phyloP scores from a whole-genome alignment of 1,140 invertebrate species.

The Drosophila parabipectinata region DNA sequence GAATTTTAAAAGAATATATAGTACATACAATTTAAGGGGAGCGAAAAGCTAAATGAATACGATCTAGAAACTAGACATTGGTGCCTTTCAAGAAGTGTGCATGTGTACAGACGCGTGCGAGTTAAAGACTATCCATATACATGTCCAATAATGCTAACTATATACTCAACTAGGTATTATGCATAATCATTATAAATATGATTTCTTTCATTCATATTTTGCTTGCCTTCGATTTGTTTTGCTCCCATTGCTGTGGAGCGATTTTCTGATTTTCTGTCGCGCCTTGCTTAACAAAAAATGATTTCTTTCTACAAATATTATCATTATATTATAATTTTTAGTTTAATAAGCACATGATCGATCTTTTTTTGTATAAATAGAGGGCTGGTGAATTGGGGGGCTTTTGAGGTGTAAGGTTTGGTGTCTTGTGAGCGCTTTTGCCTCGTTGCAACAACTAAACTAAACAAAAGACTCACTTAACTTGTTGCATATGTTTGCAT shows the following conservation, averaged over 20 bases:
- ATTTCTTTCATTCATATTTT: constrained; percentile 19
- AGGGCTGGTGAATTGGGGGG: constrained; percentile 31
- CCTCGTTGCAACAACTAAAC: constrained; percentile 57
- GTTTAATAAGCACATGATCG: constrained; percentile 32
- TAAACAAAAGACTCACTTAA: constrained; percentile 65
- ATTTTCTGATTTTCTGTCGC: constrained; percentile 34
- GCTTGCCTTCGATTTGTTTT: constrained; percentile 5
- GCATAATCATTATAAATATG: constrained; percentile 64
- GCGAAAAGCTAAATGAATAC: constrained; percentile 10
- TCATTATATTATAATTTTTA: constrained; percentile 14
- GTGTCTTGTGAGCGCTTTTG: constrained; percentile 23
- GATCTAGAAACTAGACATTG: constrained; percentile 8
- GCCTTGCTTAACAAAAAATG: constrained; percentile 65
- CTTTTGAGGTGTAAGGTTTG: constrained; percentile 14
- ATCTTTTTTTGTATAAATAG: constrained; percentile 37
- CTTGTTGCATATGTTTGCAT: constrained; percentile 37
- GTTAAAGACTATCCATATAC: constrained; percentile 61
- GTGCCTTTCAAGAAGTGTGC: constrained; percentile 26
- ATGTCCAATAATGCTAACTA: constrained; percentile 78
- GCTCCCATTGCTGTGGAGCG: constrained; percentile 1
- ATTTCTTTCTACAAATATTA: constrained; percentile 51
- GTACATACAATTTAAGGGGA: constrained; percentile 19
- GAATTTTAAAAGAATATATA: constrained; percentile 39
- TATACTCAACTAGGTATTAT: constrained; percentile 56
- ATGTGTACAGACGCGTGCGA: constrained; percentile 29